Evolutionary conservation across 2,888 invertebrate species (phyloP), one percentile per base, ranked within the genome.

Genomic region (Cheilosia impressa): DNA sequence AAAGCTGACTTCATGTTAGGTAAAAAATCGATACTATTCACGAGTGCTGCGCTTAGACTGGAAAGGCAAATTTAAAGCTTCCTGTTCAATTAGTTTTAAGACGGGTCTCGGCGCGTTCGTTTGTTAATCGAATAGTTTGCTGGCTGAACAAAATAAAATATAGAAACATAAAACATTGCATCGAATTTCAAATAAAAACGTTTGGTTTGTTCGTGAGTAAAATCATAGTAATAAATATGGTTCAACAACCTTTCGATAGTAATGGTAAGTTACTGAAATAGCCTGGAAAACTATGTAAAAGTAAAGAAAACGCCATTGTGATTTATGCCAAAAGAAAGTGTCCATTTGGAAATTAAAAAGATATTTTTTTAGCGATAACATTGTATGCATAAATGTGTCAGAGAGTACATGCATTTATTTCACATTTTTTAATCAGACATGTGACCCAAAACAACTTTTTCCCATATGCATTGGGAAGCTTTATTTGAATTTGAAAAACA

Each of bases 181-280:
- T 31, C 45, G n/a, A 4, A 6, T 53, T 34, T n/a, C 3, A 34
- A 19, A n/a, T n/a, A 38, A 68, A 45, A 22, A 34, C 75, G 45
- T 22, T 52, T 50, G 2, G 50, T 7, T 57, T 73, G 41, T 13
- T 41, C 38, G 4, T 34, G 4, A 31, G 13, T 22, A n/a, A 68
- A 71, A 41, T 41, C 63, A 47, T 66, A 52, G 43, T 50, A 27
- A 19, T 22, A 65, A 76, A 58, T 7, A 87, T 87, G 85, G 85
- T 82, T 77, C 85, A 87, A 58, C 85, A 87, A 87, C 71, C 66
- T 31, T 85, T 81, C 34, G 82, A 77, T n/a, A 82, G 53, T 38
- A 87, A 68, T 73, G 85, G 85, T 87, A 57, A 77, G 82, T 65
- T 38, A 24, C 4, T 24, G 24, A 2, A 5, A 7, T 50, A 15